Base-by-base conservation (phyloP, 2,888 invertebrate species). In the Dynastes grantii region DNA sequence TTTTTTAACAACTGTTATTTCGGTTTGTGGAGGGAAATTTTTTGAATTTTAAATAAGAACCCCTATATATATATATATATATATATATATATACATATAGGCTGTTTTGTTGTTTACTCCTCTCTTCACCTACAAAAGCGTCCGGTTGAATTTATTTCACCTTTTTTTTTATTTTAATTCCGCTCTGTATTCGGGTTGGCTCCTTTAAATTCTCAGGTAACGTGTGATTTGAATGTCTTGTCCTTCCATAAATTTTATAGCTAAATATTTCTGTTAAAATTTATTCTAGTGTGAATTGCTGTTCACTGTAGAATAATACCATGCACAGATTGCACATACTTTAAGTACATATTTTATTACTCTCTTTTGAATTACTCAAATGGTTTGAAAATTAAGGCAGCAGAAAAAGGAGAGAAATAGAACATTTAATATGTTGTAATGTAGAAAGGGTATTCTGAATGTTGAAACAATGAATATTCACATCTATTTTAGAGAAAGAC, bases 21-120 rank as follows among this genome's bases (percentile, higher is more conserved):
- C 79, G 82, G 81, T 81, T 79, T 81, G 80, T 79, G 45, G 45
- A 45, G 80, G 76, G 80, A 83, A 83, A 84, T 83, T 82, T 83
- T 83, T 83, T 81, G 82, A 83, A 84, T 84, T 83, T 82, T 83
- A 82, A 82, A 84, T 84, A 84, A 84, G 83, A 82, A 81, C 82
- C 76, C 80, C 81, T 16, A 16, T 16, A 16, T 16, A 16, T 16
- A 0, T 16, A 16, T 16, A 16, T 16, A 16, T 16, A 16, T 16
- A 16, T 32, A 32, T 32, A 32, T 5, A 32, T 32, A 32, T 80
- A 82, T 80, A 80, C 79, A 45, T 45, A 45, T 8, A 45, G 11
- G 45, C 45, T 45, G 45, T 45, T 45, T 8, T 82, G 81, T 82
- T 79, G 81, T 77, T 80, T 76, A 75, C 76, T 76, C 61, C 64